Conservation (phyloP, 2,888 invertebrate species). For the Lumbricus terrestris region DNA sequence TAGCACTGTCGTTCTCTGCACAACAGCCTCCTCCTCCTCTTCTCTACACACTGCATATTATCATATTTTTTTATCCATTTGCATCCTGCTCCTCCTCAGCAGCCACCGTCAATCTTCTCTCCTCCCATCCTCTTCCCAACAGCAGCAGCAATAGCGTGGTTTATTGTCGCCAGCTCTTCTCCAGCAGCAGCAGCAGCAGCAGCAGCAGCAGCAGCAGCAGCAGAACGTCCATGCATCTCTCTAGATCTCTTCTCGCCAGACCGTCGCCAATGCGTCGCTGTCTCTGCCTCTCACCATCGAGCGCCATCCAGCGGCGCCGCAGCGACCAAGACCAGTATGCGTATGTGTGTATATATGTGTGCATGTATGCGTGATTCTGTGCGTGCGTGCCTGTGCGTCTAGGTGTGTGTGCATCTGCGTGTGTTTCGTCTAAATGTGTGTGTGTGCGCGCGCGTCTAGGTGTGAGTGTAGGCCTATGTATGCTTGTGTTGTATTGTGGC, state of each 20-base stretch:
- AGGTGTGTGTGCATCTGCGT: too few relatives aligned
- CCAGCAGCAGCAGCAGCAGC: not conserved
- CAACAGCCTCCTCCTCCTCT: not conserved
- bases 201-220: not conserved
- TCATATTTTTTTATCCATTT: too few relatives aligned
- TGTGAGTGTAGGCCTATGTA: too few relatives aligned
- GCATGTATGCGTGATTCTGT: not conserved
- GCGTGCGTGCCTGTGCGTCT: not conserved
- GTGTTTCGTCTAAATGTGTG: not conserved
- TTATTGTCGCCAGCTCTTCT: not conserved
- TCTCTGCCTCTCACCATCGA: not conserved
- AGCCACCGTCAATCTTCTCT: not conserved
- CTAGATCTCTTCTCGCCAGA: not conserved
- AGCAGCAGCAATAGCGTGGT: not conserved
- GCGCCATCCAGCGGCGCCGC: not conserved
- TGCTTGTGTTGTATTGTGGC: too few relatives aligned
- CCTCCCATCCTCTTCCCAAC: not conserved
- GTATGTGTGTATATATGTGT: not conserved
- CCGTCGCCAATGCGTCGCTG: not conserved
- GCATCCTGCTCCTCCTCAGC: not conserved
- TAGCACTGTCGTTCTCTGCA: not conserved
- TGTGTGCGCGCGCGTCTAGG: not conserved
- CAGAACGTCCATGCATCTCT: not conserved
- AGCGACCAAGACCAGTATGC: not conserved
- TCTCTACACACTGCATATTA: not conserved